Evolutionary conservation across 2,888 invertebrate species (phyloP).

Genomic region (Palloptera scutellata): DNA sequence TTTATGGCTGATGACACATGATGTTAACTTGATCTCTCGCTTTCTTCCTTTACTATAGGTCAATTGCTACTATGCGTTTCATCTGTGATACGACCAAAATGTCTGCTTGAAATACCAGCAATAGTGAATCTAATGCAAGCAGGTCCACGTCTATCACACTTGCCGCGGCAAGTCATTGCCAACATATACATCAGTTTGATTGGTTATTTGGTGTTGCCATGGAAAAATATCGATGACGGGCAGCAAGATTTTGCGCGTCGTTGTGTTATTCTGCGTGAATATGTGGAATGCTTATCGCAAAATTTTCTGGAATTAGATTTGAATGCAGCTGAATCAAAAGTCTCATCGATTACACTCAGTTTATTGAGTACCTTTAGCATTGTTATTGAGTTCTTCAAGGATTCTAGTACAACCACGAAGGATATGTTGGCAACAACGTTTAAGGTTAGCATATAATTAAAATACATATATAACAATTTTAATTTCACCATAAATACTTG

Average conservation of each 20-base stretch:
- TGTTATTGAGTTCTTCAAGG: conserved; percentile 61
- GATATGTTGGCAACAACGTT: conserved; percentile 61
- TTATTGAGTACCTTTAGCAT: conserved; percentile 57
- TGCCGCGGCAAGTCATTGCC: conserved; percentile 58
- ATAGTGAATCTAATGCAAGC: conserved; percentile 60
- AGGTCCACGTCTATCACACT: conserved; percentile 55
- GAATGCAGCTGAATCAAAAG: conserved; percentile 55
- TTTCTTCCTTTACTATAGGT: conserved; percentile 34
- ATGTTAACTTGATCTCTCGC: too few relatives aligned
- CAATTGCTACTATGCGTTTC: conserved; percentile 62
- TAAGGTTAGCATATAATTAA: too few relatives aligned
- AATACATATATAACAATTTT: conserved; percentile 6
- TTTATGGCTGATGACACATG: too few relatives aligned
- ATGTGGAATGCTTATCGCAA: conserved; percentile 56
- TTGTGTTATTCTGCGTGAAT: conserved; percentile 56
- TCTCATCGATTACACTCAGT: conserved; percentile 53
- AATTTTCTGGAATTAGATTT: conserved; percentile 58
- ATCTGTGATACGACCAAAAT: conserved; percentile 63
- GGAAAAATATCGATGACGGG: conserved; percentile 57
- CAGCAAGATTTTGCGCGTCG: conserved; percentile 61
- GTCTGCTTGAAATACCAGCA: conserved; percentile 59
- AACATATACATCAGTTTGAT: conserved; percentile 60
- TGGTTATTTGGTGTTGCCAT: conserved; percentile 62
- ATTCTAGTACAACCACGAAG: conserved; percentile 59
- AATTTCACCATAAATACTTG: not conserved